These are phyloP conservation scores for Agrypnia vestita DNA, from an alignment of 1,140 invertebrate species.

Conservation along the genomic window DNA sequence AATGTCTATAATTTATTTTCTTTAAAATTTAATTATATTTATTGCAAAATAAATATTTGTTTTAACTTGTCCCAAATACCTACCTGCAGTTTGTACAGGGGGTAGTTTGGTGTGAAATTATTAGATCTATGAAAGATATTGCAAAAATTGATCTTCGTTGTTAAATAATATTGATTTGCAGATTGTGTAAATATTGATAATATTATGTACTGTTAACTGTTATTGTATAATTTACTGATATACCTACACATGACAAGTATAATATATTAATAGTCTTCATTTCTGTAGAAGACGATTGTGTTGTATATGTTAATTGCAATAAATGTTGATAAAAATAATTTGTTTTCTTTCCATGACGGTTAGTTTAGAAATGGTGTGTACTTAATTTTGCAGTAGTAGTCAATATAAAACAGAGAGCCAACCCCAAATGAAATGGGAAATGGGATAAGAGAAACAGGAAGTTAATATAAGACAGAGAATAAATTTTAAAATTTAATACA, in stretches of 20 bases:
- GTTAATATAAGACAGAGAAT: neutral
- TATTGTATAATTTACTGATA: neutral
- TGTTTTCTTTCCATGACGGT: neutral
- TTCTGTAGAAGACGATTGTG: constrained; percentile 61
- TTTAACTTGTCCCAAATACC: too few relatives aligned
- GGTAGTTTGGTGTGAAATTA: too few relatives aligned
- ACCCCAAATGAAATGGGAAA: neutral
- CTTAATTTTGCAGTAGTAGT: neutral
- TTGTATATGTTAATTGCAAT: constrained; percentile 61
- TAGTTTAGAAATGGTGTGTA: neutral
- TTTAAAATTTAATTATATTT: too few relatives aligned
- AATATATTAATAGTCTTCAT: constrained; percentile 57
- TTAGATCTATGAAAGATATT: too few relatives aligned
- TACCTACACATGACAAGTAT: neutral
- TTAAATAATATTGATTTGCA: too few relatives aligned
- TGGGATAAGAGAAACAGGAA: too few relatives aligned
- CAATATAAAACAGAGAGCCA: neutral
- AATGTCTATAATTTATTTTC: too few relatives aligned
- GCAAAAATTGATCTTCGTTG: too few relatives aligned
- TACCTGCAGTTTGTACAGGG: too few relatives aligned
- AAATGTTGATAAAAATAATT: constrained; percentile 59
- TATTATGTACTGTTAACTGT: neutral
- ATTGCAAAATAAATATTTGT: too few relatives aligned
- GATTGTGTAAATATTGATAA: too few relatives aligned
- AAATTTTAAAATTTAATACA: neutral